Conservation (phyloP, 2,797 vertebrate genomes). For the Propithecus deckenii region DNA sequence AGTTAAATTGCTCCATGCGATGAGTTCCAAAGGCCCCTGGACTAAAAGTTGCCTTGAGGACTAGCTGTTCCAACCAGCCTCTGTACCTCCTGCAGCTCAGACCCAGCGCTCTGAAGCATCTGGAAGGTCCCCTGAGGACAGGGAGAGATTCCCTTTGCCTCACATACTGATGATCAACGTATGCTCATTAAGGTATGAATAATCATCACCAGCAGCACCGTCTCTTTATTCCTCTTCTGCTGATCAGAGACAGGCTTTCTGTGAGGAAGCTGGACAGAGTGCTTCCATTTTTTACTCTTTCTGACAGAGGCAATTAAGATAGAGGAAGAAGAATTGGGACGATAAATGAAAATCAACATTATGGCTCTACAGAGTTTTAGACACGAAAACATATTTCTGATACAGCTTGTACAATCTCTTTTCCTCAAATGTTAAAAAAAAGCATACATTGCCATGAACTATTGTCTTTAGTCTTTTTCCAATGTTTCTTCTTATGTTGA, state of each 20-base stretch:
- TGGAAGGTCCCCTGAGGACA: neutral
- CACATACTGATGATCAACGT: accelerated
- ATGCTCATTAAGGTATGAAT: neutral
- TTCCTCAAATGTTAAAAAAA: neutral
- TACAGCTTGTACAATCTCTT: neutral
- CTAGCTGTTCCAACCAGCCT: neutral
- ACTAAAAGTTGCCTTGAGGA: neutral
- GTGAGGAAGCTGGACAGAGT: neutral
- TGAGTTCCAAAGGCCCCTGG: neutral
- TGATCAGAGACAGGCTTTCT: neutral
- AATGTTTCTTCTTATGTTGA: conserved; percentile 1
- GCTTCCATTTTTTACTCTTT: conserved; percentile 11
- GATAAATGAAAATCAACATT: conserved; percentile 36
- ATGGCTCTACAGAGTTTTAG: neutral
- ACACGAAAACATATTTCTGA: neutral
- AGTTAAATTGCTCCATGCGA: neutral
- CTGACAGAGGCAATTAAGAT: conserved; percentile 57
- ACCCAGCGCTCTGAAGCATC: neutral
- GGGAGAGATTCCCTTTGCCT: too few relatives aligned
- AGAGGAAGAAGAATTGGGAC: neutral
- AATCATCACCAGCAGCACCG: neutral
- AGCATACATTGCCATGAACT: neutral
- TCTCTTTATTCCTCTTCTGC: neutral
- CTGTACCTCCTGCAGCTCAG: neutral
- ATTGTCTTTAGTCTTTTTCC: neutral